A percentile compares a stretch with the other conserved stretches of the same genome.
Conservation (phyloP, 2,888 invertebrate species). For the Rotaria socialis region DNA sequence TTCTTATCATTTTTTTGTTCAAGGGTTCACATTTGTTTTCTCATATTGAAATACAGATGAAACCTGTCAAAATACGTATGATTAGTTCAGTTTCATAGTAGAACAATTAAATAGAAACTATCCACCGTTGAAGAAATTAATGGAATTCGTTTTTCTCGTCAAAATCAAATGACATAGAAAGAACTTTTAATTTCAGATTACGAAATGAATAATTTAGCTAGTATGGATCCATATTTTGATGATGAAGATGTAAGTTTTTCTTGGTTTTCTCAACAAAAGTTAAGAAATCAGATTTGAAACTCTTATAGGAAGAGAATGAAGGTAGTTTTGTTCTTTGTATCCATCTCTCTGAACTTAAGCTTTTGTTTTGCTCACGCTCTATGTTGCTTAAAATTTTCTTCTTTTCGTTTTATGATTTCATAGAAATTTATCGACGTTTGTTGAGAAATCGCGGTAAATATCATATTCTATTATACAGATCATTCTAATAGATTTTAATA, state of each 20-base stretch:
- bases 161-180: too few relatives aligned
- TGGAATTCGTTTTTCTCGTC: too few relatives aligned
- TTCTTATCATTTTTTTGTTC: background rate
- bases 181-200: too few relatives aligned
- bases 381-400: background rate
- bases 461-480: background rate
- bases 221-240: background rate
- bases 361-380: background rate
- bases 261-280: background rate
- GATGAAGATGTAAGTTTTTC: constrained; percentile 13
- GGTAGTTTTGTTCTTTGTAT: background rate
- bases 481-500: background rate
- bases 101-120: too few relatives aligned
- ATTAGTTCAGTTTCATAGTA: too few relatives aligned
- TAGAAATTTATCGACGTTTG: constrained; percentile 2
- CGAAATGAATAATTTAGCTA: background rate
- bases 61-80: too few relatives aligned
- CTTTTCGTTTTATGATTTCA: background rate
- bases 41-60: background rate
- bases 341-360: too few relatives aligned
- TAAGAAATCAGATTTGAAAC: background rate
- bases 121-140: too few relatives aligned
- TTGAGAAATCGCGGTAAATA: background rate
- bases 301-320: background rate
- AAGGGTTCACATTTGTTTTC: background rate